These are phyloP conservation scores for Pseudomyrmex pallidus DNA, from an alignment of 1,140 invertebrate genomes.

Conservation along the genomic window DNA sequence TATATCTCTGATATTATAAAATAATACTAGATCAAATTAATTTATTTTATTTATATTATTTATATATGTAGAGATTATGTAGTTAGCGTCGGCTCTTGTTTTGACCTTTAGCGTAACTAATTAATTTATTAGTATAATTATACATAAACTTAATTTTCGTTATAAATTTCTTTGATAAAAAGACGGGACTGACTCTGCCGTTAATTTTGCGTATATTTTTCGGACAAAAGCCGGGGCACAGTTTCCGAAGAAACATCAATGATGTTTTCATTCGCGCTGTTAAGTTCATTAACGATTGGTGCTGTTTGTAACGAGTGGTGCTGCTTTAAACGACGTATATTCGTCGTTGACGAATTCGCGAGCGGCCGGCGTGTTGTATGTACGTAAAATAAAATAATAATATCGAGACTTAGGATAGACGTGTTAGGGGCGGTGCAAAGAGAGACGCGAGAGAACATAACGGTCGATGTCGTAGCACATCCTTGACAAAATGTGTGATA, in stretches of 20 bases:
- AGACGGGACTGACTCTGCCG: background rate
- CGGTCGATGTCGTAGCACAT: conserved; percentile 35
- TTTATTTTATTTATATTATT: background rate
- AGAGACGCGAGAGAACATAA: conserved; percentile 35
- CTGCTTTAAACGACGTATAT: conserved; percentile 45
- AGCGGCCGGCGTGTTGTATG: conserved; percentile 13
- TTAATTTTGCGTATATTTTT: background rate
- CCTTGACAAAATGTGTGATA: conserved; percentile 39
- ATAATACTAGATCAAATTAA: background rate
- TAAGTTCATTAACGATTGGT: conserved; percentile 59
- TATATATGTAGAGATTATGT: background rate
- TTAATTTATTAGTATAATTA: background rate
- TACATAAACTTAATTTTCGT: background rate
- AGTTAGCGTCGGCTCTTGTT: background rate
- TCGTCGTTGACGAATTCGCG: conserved; percentile 26
- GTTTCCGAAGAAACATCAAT: background rate
- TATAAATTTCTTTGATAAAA: background rate
- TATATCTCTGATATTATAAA: too few species aligned
- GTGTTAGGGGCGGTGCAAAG: conserved; percentile 3
- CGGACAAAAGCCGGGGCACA: background rate
- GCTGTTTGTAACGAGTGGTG: conserved; percentile 66
- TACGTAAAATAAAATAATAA: background rate
- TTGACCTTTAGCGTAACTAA: background rate
- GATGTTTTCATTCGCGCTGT: conserved; percentile 9
- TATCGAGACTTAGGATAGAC: conserved; percentile 44